Conservation (phyloP, 2,888 invertebrate species). For the Hyalella azteca region DNA sequence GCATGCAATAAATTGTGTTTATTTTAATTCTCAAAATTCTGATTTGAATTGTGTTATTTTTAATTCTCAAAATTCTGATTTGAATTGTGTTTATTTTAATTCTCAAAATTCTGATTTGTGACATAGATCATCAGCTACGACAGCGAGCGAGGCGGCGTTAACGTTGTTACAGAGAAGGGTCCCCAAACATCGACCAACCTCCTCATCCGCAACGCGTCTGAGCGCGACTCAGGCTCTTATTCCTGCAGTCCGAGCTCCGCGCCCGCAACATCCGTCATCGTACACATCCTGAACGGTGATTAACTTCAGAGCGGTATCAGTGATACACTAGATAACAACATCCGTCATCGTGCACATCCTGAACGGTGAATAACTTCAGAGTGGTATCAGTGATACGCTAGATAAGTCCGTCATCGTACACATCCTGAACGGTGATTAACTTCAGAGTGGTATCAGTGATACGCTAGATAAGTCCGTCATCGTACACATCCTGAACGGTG, state of each 20-base stretch:
- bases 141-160: slow-evolving; percentile 56
- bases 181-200: slow-evolving; percentile 52
- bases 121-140: slow-evolving; percentile 54
- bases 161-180: slow-evolving; percentile 57
- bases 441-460: no score
- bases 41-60: no score
- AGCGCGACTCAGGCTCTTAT: slow-evolving; percentile 50
- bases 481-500: slow-evolving; percentile 54
- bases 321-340: no score
- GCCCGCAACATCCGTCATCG: slow-evolving; percentile 44
- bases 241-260: slow-evolving; percentile 53
- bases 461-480: slow-evolving; percentile 44
- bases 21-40: no score
- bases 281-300: slow-evolving; percentile 53
- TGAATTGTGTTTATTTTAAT: no score
- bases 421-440: slow-evolving; percentile 47
- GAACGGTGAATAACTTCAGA: slow-evolving; percentile 45
- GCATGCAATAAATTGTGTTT: no score
- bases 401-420: slow-evolving; percentile 51
- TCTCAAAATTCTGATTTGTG: no score
- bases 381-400: no score
- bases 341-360: slow-evolving; percentile 52
- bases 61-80: no score
- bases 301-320: no score
- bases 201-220: slow-evolving; percentile 45